A percentile compares a stretch with the other conserved stretches of the same genome.
phyloP scores from a whole-genome alignment of 2,888 invertebrate species.

The Microchrysa polita region DNA sequence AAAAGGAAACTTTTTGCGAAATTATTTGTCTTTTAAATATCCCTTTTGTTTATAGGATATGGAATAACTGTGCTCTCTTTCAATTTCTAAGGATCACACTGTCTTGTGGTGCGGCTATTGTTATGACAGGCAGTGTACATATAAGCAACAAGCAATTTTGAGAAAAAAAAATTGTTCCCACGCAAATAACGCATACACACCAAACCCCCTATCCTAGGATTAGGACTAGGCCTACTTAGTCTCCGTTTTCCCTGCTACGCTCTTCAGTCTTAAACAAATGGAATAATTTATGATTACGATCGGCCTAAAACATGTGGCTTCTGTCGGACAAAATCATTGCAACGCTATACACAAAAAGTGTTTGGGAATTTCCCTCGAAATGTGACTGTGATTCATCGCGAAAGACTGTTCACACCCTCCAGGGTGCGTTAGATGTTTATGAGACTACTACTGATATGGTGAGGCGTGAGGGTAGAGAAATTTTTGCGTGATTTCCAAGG shows the following conservation, averaged over 20 bases:
- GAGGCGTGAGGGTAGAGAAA: too few relatives aligned
- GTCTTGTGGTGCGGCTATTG: too few relatives aligned
- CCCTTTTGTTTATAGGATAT: too few relatives aligned
- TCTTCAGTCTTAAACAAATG: neutral
- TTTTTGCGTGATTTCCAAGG: neutral
- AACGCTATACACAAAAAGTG: too few relatives aligned
- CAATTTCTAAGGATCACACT: too few relatives aligned
- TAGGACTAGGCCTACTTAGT: neutral
- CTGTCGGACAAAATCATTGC: neutral
- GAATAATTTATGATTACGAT: conserved; percentile 30
- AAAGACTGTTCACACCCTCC: conserved; percentile 36
- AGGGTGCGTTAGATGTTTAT: neutral
- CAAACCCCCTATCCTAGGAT: neutral
- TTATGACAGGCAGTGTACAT: too few relatives aligned
- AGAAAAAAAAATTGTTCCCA: conserved; percentile 15
- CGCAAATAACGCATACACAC: neutral
- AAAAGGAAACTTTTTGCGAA: too few relatives aligned
- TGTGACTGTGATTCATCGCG: conserved; percentile 21
- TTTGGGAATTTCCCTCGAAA: neutral
- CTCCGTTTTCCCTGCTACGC: too few relatives aligned
- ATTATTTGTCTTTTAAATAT: too few relatives aligned
- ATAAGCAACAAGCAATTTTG: too few relatives aligned
- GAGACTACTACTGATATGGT: too few relatives aligned
- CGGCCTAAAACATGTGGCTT: neutral
- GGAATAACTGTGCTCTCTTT: too few relatives aligned